Percentiles rank a stretch among this genome's conserved stretches.
Evolutionary conservation across 30 jellyfish, hydroid and myxozoan species (phyloP).

Genomic region (Turritopsis dohrnii): DNA sequence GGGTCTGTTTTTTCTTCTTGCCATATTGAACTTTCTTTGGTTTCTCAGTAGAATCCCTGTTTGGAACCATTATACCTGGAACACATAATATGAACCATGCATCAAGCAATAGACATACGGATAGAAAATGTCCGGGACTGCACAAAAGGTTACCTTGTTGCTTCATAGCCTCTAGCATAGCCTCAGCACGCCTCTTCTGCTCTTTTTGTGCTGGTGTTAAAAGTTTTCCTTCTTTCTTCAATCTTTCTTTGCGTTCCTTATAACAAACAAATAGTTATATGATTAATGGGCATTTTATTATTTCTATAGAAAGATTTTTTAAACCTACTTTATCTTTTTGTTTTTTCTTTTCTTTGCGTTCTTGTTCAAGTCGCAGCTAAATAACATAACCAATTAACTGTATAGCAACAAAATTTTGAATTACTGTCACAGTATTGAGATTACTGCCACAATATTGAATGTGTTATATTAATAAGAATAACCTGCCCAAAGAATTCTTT

Average conservation of each 20-base stretch:
- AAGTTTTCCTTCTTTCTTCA: conserved; percentile 92
- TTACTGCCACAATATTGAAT: background rate
- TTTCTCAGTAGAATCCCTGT: conserved; percentile 40
- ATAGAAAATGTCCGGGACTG: conserved; percentile 3
- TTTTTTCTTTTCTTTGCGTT: conserved; percentile 79
- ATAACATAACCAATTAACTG: conserved; percentile 14
- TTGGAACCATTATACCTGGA: conserved; percentile 8
- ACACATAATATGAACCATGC: too few relatives aligned
- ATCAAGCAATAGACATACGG: too few relatives aligned
- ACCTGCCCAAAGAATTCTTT: too few relatives aligned
- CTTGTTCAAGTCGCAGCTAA: conserved; percentile 82
- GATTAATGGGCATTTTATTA: background rate
- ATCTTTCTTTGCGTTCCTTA: conserved; percentile 65
- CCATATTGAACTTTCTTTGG: conserved; percentile 82
- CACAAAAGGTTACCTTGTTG: conserved; percentile 77
- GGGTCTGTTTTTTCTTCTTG: conserved; percentile 57
- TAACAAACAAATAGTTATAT: background rate
- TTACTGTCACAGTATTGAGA: background rate
- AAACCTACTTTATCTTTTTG: conserved; percentile 74
- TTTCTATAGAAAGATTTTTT: background rate
- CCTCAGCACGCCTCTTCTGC: conserved; percentile 85
- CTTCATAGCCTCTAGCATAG: conserved; percentile 72
- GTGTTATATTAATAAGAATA: too few relatives aligned
- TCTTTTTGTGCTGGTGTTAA: conserved; percentile 92
- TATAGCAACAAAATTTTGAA: background rate